phyloP scores from a whole-genome alignment of 2,797 vertebrate species.

The Ctenosaura bakeri region DNA sequence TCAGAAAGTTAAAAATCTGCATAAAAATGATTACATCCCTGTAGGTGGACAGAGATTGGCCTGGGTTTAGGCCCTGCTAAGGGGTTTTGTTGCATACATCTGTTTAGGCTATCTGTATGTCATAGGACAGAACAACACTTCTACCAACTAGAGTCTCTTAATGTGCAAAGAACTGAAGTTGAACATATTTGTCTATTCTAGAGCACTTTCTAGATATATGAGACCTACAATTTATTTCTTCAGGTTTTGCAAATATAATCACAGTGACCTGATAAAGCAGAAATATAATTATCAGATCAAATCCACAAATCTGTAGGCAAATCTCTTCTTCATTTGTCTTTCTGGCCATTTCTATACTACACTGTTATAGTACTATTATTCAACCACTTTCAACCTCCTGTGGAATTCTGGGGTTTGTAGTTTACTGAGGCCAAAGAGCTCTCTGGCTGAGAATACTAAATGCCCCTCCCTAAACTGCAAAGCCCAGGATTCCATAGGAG shows the following conservation, averaged over 20 bases:
- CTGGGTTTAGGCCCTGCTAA: not conserved
- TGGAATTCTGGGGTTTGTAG: too few relatives aligned
- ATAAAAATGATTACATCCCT: slow-evolving; percentile 5
- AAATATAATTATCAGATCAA: not conserved
- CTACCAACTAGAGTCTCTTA: slow-evolving; percentile 15
- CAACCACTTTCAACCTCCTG: too few relatives aligned
- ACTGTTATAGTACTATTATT: too few relatives aligned
- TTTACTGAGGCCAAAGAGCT: too few relatives aligned
- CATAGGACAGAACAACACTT: not conserved
- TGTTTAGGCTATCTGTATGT: not conserved
- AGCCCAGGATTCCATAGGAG: too few relatives aligned
- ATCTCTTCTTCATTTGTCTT: not conserved
- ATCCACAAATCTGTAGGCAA: not conserved
- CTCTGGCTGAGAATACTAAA: too few relatives aligned
- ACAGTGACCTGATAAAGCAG: not conserved
- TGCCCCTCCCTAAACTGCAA: too few relatives aligned
- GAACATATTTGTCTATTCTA: not conserved
- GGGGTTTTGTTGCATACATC: not conserved
- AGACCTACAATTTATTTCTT: not conserved
- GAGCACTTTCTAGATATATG: not conserved
- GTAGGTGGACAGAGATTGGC: not conserved
- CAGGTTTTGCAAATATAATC: not conserved
- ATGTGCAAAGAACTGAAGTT: slow-evolving; percentile 17
- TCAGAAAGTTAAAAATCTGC: not conserved
- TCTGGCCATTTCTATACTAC: too few relatives aligned